These are phyloP conservation scores for Timema cristinae DNA, from an alignment of 2,888 invertebrate genomes.

Conservation along the genomic window DNA sequence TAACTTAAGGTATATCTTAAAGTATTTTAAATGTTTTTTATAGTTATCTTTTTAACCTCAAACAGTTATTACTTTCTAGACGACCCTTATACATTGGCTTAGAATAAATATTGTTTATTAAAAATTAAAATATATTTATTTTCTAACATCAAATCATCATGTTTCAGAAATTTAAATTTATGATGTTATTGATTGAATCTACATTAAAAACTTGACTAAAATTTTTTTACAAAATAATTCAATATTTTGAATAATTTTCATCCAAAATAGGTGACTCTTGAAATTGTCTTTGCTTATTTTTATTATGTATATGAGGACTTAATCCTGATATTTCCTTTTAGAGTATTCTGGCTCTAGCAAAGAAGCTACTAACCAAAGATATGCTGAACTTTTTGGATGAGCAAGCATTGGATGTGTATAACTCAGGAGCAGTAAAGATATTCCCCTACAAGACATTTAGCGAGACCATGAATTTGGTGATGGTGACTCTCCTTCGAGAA, in stretches of 20 bases:
- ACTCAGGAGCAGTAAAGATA: constrained; percentile 59
- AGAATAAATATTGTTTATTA: too few relatives aligned
- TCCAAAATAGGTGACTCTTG: neutral
- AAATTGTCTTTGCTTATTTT: neutral
- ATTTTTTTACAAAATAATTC: neutral
- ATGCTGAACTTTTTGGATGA: constrained; percentile 76
- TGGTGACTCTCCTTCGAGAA: constrained; percentile 88
- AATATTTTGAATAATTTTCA: neutral
- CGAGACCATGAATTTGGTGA: constrained; percentile 88
- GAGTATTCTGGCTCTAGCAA: constrained; percentile 73
- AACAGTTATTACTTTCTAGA: too few relatives aligned
- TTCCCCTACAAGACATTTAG: constrained; percentile 94
- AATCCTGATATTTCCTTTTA: constrained; percentile 44
- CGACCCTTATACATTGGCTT: too few relatives aligned
- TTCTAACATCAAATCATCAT: too few relatives aligned
- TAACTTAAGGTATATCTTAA: too few relatives aligned
- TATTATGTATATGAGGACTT: neutral
- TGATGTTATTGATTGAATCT: too few relatives aligned
- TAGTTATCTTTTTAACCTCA: too few relatives aligned
- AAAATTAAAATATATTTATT: too few relatives aligned
- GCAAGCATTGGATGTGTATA: constrained; percentile 74
- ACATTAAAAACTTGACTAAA: too few relatives aligned
- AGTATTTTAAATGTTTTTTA: too few relatives aligned
- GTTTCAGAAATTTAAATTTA: too few relatives aligned
- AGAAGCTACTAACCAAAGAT: constrained; percentile 81